phyloP scores from a whole-genome alignment of 2,797 vertebrate species.

The Enoplosus armatus region DNA sequence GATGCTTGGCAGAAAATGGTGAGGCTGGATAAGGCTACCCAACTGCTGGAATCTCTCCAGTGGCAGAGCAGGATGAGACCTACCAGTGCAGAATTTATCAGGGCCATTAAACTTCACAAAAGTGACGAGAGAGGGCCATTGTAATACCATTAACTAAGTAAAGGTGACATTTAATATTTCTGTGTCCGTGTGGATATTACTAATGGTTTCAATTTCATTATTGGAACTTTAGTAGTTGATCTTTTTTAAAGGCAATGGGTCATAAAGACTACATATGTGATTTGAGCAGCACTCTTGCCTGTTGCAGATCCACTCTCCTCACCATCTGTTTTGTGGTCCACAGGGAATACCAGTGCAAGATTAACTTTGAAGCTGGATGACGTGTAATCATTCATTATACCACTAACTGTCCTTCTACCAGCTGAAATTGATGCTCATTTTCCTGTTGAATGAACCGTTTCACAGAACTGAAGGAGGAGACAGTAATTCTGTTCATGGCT shows the following conservation, averaged over 20 bases:
- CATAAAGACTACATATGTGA: slow-evolving; percentile 64
- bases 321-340: slow-evolving; percentile 82
- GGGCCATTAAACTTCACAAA: slow-evolving; percentile 68
- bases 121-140: slow-evolving; percentile 62
- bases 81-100: slow-evolving; percentile 61
- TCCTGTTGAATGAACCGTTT: slow-evolving; percentile 85
- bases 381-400: slow-evolving; percentile 86
- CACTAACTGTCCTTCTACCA: slow-evolving; percentile 82
- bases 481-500: slow-evolving; percentile 57
- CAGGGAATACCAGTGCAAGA: slow-evolving; percentile 85
- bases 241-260: slow-evolving; percentile 42
- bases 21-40: slow-evolving; percentile 31
- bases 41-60: slow-evolving; percentile 54
- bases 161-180: slow-evolving; percentile 75
- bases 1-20: slow-evolving; percentile 57
- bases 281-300: slow-evolving; percentile 63
- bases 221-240: slow-evolving; percentile 66
- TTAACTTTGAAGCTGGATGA: slow-evolving; percentile 80
- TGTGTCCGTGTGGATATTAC: slow-evolving; percentile 64
- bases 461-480: slow-evolving; percentile 59
- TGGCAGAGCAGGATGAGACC: slow-evolving; percentile 42
- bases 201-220: slow-evolving; percentile 76
- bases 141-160: slow-evolving; percentile 73
- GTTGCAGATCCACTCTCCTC: slow-evolving; percentile 65
- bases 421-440: slow-evolving; percentile 84